These are phyloP conservation scores for Saccostrea cuccullata DNA, from an alignment of 1,140 invertebrate species.

Conservation along the genomic window DNA sequence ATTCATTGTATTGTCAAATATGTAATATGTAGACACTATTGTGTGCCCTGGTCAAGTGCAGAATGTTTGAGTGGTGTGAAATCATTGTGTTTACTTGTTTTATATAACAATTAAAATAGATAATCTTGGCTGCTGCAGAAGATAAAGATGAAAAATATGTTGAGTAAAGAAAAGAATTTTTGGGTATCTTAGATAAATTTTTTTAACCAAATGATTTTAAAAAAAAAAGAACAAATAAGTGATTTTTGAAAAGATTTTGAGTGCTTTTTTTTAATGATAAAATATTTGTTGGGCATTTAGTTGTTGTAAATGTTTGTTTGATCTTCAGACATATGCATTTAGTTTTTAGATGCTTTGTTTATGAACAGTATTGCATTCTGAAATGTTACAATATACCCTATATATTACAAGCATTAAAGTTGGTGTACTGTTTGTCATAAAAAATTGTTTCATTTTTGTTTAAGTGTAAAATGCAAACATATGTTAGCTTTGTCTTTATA, in stretches of 20 bases:
- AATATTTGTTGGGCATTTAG: neutral
- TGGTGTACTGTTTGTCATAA: neutral
- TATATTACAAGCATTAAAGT: slow-evolving; percentile 5
- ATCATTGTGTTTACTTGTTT: neutral
- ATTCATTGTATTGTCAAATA: slow-evolving; percentile 8
- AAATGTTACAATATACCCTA: neutral
- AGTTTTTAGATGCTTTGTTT: slow-evolving; percentile 22
- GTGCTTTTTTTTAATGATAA: too few relatives aligned
- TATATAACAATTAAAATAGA: neutral
- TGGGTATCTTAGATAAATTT: too few relatives aligned
- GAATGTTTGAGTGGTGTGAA: slow-evolving; percentile 2
- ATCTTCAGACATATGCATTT: slow-evolving; percentile 2
- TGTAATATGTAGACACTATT: neutral
- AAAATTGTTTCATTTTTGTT: slow-evolving; percentile 7
- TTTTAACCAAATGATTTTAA: too few relatives aligned
- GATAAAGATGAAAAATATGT: neutral
- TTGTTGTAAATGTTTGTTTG: neutral
- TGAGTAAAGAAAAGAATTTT: too few relatives aligned
- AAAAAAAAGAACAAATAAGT: too few relatives aligned
- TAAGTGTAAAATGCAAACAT: slow-evolving; percentile 7
- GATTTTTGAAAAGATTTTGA: too few relatives aligned
- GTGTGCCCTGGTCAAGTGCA: neutral
- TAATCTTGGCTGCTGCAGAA: neutral
- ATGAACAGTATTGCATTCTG: slow-evolving; percentile 20
- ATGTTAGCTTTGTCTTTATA: neutral